phyloP scores from a whole-genome alignment of 1,140 invertebrate species.

The Ladona fulva region DNA sequence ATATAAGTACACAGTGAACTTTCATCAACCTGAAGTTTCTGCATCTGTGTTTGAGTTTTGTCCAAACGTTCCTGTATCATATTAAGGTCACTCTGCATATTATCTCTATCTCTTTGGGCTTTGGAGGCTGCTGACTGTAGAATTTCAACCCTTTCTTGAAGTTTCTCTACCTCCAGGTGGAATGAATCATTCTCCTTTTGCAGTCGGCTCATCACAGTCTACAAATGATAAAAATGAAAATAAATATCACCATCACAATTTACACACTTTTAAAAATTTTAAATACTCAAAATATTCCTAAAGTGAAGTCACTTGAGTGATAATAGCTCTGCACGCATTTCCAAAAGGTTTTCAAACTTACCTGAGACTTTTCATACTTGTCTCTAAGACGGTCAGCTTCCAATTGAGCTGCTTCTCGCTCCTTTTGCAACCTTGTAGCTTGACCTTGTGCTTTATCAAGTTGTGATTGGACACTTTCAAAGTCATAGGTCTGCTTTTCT shows the following conservation, averaged over 20 bases:
- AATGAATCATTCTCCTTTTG: slow-evolving; percentile 80
- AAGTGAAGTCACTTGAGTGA: slow-evolving; percentile 12
- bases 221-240: slow-evolving; percentile 15
- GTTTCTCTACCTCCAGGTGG: slow-evolving; percentile 67
- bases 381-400: slow-evolving; percentile 79
- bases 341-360: slow-evolving; percentile 34
- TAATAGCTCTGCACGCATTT: no score
- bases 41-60: slow-evolving; percentile 70
- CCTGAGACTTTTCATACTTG: slow-evolving; percentile 82
- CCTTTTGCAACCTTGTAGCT: slow-evolving; percentile 76
- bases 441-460: slow-evolving; percentile 81
- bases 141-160: slow-evolving; percentile 70
- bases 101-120: slow-evolving; percentile 75
- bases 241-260: not conserved
- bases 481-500: slow-evolving; percentile 80
- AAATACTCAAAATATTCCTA: slow-evolving; percentile 16
- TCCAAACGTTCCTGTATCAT: slow-evolving; percentile 79
- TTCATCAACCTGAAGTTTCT: slow-evolving; percentile 61
- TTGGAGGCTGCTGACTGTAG: slow-evolving; percentile 69
- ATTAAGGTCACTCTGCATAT: slow-evolving; percentile 72
- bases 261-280: not conserved
- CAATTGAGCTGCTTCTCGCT: slow-evolving; percentile 71
- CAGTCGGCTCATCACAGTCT: slow-evolving; percentile 60
- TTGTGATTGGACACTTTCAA: slow-evolving; percentile 80
- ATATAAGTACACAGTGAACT: slow-evolving; percentile 6